These are phyloP conservation scores for Sciurus vulgaris DNA, from an alignment of 2,797 vertebrate species.

Conservation along the genomic window DNA sequence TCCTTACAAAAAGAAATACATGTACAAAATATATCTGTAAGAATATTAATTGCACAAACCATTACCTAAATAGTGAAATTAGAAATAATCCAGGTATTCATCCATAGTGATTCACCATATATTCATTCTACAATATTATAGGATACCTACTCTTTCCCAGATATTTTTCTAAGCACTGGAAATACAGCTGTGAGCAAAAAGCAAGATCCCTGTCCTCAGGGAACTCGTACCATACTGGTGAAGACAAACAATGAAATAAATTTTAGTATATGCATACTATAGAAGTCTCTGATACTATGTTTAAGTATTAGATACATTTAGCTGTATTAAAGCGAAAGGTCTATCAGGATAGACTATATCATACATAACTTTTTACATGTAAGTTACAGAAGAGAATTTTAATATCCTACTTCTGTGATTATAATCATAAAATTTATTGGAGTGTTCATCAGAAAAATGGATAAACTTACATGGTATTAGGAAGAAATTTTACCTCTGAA, in stretches of 20 bases:
- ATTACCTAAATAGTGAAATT: conserved; percentile 45
- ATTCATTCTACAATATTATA: conserved; percentile 13
- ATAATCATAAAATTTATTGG: background rate
- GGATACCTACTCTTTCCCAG: background rate
- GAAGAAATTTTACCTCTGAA: background rate
- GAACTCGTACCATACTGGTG: background rate
- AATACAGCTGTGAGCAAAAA: background rate
- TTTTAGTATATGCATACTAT: conserved; percentile 19
- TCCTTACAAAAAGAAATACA: conserved; percentile 2
- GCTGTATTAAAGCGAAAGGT: conserved; percentile 1
- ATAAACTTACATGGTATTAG: background rate
- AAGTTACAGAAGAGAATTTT: conserved; percentile 8
- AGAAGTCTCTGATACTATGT: background rate
- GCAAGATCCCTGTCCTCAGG: background rate
- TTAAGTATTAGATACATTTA: background rate
- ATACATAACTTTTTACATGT: conserved; percentile 9
- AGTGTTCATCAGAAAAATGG: background rate
- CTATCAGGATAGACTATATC: background rate
- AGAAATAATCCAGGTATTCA: background rate
- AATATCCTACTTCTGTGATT: background rate
- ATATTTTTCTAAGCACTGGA: background rate
- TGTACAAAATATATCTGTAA: conserved; percentile 24
- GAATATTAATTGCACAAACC: background rate
- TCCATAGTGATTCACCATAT: background rate
- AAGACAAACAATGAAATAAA: background rate